phyloP scores from a whole-genome alignment of 2,113 vertebrate genomes.

The Promerops cafer region DNA sequence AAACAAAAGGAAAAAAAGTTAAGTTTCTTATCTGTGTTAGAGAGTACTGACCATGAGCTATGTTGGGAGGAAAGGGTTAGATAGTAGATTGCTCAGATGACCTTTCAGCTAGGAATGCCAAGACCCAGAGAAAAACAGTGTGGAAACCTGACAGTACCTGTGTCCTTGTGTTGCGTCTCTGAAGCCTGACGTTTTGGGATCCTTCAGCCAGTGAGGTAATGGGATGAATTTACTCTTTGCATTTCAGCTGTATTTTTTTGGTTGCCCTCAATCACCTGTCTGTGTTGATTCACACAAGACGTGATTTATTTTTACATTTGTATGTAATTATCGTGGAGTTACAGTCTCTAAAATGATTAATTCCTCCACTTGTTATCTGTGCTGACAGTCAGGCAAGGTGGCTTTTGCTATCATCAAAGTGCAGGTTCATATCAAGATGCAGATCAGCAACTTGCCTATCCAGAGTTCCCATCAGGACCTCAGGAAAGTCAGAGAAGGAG shows the following conservation, averaged over 20 bases:
- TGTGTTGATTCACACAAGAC: background rate
- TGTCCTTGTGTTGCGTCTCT: background rate
- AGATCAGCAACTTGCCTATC: background rate
- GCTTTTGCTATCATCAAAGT: background rate
- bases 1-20: background rate
- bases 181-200: fast-evolving
- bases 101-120: background rate
- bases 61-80: background rate
- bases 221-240: background rate
- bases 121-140: background rate
- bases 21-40: background rate
- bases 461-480: background rate
- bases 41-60: background rate
- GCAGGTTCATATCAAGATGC: background rate
- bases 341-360: background rate
- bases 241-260: background rate
- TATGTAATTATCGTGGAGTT: background rate
- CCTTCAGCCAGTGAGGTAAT: background rate
- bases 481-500: background rate
- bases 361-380: background rate
- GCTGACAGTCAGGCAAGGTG: background rate
- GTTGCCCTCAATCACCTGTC: background rate
- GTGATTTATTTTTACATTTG: background rate
- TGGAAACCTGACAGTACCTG: background rate
- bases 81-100: background rate